phyloP scores from a whole-genome alignment of 2,888 invertebrate species.

The Augiades crinisus region DNA sequence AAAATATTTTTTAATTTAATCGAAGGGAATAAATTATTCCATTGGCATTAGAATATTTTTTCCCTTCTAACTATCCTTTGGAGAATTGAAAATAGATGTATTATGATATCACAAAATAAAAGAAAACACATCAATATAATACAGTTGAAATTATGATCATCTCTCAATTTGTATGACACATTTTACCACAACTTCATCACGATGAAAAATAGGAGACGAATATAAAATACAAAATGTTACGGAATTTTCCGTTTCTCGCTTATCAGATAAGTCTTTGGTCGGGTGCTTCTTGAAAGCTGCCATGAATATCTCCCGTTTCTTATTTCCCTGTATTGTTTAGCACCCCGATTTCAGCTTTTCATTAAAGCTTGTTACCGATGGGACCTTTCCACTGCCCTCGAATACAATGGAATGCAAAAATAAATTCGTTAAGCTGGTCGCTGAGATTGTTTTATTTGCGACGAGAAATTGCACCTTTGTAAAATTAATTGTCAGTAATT shows the following conservation, averaged over 20 bases:
- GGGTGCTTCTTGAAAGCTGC: neutral
- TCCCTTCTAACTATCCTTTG: no score
- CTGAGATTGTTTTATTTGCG: neutral
- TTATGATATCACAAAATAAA: no score
- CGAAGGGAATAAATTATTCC: no score
- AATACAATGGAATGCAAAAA: conserved; percentile 1
- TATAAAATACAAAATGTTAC: no score
- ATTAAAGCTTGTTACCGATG: conserved; percentile 12
- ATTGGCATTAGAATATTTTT: no score
- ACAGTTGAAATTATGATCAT: no score
- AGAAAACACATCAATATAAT: no score
- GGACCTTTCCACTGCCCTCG: neutral
- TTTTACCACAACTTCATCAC: no score
- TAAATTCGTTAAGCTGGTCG: neutral
- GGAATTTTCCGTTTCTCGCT: neutral
- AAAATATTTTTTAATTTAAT: no score
- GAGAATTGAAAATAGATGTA: no score
- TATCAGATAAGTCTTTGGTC: neutral
- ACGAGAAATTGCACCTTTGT: neutral
- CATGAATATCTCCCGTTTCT: neutral
- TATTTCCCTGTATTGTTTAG: conserved; percentile 13
- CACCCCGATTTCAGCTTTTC: conserved; percentile 1
- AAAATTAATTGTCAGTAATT: neutral
- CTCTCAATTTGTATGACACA: no score
- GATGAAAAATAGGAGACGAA: no score